These are phyloP conservation scores for Struthidea cinerea DNA, from an alignment of 2,113 vertebrate genomes.

Conservation along the genomic window DNA sequence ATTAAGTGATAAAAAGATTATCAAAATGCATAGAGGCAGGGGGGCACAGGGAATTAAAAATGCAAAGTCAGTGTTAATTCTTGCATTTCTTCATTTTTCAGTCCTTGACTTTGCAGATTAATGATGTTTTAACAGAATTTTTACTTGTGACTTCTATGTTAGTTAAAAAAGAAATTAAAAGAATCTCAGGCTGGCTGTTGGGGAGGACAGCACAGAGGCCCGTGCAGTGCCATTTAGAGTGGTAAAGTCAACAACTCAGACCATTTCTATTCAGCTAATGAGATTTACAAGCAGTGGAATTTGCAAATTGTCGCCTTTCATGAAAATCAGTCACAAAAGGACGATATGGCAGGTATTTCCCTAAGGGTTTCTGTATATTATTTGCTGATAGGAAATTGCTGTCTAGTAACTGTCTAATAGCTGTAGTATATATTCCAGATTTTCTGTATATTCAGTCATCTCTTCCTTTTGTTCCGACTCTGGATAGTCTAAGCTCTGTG, in stretches of 20 bases:
- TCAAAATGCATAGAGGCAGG: background rate
- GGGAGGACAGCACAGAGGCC: background rate
- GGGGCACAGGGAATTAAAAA: background rate
- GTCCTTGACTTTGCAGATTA: background rate
- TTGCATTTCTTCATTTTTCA: background rate
- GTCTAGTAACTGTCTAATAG: background rate
- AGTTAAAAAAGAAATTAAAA: background rate
- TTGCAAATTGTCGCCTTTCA: background rate
- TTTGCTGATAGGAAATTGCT: background rate
- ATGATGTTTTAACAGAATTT: background rate
- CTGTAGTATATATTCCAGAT: background rate
- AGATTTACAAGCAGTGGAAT: background rate
- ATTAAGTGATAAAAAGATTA: background rate
- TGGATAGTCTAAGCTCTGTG: accelerated
- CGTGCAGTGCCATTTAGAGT: background rate
- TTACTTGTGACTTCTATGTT: background rate
- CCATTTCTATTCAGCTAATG: background rate
- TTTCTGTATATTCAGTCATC: background rate
- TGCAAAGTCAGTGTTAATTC: background rate
- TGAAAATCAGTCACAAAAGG: background rate
- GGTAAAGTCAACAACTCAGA: background rate
- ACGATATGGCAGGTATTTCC: background rate
- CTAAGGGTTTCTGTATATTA: background rate
- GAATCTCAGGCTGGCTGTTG: background rate
- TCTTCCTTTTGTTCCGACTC: background rate